Evolutionary conservation across 2,888 invertebrate species (phyloP).

Genomic region (Temnothorax unifasciatus): DNA sequence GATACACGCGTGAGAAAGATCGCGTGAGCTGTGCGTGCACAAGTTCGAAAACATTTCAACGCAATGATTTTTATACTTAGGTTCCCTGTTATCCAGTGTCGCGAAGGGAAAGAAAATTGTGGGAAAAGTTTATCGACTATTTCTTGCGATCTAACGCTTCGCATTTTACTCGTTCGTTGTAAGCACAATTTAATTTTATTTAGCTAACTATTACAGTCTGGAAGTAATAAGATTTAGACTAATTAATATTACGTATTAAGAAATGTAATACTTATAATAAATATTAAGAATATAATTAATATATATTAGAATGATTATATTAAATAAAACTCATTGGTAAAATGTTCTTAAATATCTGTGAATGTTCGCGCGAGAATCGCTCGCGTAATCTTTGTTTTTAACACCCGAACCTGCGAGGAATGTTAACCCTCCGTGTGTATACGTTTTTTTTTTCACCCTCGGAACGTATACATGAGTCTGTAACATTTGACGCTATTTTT

Average conservation of each 20-base stretch:
- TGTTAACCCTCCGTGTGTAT: no score
- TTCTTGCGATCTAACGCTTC: not conserved
- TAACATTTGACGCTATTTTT: no score
- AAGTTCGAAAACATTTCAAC: slow-evolving; percentile 49
- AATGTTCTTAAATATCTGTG: not conserved
- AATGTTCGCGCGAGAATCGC: not conserved
- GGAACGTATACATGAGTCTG: no score
- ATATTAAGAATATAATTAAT: no score
- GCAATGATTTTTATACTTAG: slow-evolving; percentile 24
- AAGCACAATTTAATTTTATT: not conserved
- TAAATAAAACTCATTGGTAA: not conserved
- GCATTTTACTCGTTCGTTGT: not conserved
- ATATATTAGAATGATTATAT: not conserved
- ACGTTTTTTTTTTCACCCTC: no score
- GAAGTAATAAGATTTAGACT: not conserved
- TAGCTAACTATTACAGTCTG: not conserved
- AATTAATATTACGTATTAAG: not conserved
- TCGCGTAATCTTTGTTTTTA: not conserved
- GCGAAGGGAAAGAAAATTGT: slow-evolving; percentile 8
- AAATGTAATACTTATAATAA: no score
- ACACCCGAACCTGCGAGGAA: not conserved
- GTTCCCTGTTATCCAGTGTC: slow-evolving; percentile 6
- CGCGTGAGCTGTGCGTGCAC: slow-evolving; percentile 39
- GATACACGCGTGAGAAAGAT: slow-evolving; percentile 54
- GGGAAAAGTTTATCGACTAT: not conserved